Percentiles rank a stretch among this genome's conserved stretches.
phyloP scores from a whole-genome alignment of 1,140 invertebrate genomes.

The Caerostris extrusa region DNA sequence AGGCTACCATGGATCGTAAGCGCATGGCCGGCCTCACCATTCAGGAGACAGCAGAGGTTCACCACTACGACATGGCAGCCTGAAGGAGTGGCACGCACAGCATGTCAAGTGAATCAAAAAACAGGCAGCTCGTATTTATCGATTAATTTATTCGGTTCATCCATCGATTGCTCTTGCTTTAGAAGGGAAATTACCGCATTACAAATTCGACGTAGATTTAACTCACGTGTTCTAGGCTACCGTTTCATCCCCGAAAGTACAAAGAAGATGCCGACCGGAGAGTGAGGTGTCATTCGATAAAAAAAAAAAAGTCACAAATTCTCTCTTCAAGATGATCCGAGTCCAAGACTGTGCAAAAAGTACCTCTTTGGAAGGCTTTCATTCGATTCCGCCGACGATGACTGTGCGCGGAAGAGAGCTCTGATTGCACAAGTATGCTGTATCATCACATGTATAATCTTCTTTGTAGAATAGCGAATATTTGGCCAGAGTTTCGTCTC shows the following conservation, averaged over 20 bases:
- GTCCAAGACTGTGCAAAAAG: conserved; percentile 53
- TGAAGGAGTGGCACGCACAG: conserved; percentile 56
- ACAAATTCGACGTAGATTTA: conserved; percentile 51
- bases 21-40: conserved; percentile 74
- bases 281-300: conserved; percentile 1
- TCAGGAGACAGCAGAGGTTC: conserved; percentile 76
- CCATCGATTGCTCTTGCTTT: conserved; percentile 71
- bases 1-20: conserved; percentile 77
- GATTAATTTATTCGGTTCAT: conserved; percentile 71
- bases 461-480: not conserved
- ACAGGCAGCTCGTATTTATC: conserved; percentile 65
- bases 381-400: not conserved
- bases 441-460: not conserved
- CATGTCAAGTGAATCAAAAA: conserved; percentile 38
- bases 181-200: conserved; percentile 58
- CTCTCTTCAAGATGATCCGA: not conserved
- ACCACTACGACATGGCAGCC: conserved; percentile 77
- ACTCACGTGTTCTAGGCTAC: conserved; percentile 54
- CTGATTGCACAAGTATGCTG: not conserved
- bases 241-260: conserved; percentile 61
- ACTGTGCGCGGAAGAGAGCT: not conserved
- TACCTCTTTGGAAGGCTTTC: conserved; percentile 11
- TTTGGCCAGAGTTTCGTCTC: not conserved
- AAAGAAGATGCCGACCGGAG: conserved; percentile 54
- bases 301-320: not conserved